Conservation (phyloP, 2,888 invertebrate genomes). For the Schrankia costaestrigalis region DNA sequence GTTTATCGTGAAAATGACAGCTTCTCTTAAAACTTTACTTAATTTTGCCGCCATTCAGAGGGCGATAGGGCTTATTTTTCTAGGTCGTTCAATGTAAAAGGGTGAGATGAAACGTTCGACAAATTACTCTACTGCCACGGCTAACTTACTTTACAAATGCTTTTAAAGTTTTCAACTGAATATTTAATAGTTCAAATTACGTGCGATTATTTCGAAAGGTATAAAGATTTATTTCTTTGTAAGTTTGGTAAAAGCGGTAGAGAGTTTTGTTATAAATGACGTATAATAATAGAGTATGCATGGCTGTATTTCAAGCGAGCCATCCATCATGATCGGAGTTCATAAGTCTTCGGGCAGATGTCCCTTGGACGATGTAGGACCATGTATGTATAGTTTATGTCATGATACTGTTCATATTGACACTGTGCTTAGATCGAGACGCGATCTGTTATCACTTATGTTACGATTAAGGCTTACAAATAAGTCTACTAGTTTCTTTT, state of each 20-base stretch:
- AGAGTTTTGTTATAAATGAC: conserved; percentile 18
- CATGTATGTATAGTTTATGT: conserved; percentile 43
- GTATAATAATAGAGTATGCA: conserved; percentile 26
- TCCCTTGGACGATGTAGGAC: conserved; percentile 55
- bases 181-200: conserved; percentile 41
- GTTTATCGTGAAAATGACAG: conserved; percentile 45
- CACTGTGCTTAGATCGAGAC: no score
- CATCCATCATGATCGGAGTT: conserved; percentile 72
- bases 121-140: conserved; percentile 60
- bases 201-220: conserved; percentile 16
- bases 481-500: no score
- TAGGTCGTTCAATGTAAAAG: conserved; percentile 51
- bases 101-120: conserved; percentile 53
- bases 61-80: conserved; percentile 49
- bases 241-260: no score
- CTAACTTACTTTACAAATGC: conserved; percentile 69
- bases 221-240: conserved; percentile 3
- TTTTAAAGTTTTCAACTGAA: conserved; percentile 54
- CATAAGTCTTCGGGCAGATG: conserved; percentile 67
- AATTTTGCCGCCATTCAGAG: conserved; percentile 38
- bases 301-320: conserved; percentile 40
- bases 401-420: no score
- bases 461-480: no score
- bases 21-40: conserved; percentile 53
- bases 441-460: no score